Base-by-base conservation (phyloP, 1,140 invertebrate genomes). In the Ladona fulva region DNA sequence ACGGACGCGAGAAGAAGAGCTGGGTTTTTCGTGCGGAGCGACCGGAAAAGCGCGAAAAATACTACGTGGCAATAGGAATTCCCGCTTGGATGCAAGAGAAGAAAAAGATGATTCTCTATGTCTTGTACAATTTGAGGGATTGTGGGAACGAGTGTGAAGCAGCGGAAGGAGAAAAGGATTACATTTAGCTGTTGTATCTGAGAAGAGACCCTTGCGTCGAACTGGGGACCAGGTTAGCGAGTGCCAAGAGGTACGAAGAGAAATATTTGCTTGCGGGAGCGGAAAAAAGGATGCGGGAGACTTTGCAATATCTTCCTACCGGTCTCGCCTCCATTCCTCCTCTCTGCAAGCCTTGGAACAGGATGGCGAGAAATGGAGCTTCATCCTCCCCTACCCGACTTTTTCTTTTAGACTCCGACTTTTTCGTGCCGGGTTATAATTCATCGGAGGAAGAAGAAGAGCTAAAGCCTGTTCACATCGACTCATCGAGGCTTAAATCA, bases 371-470 rank as follows among this genome's bases (percentile, higher is more conserved):
- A 37, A 37, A 37, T 37, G 29, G 29, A 37, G 29, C 29, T 37
- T 37, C 29, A 37, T 37, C 52, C 52, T 66, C 52, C 52, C 52
- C 10, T 19, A 10, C 44, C 52, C 52, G 52, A 19, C 52, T 66
- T 22, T 66, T 19, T 66, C 52, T 22, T 66, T 19, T 66, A 3
- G 14, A 66, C 52, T 19, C 3, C 3, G 52, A 22, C 52, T 66
- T 66, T 22, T 66, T 66, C 52, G 52, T 66, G 12, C 14, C n/a
- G 52, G 52, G 52, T 19, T 22, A 66, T 66, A 66, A 66, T 66
- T 66, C 52, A 66, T 66, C 52, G 52, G n/a, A 66, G n/a, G n/a
- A n/a, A n/a, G 29, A 66, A 22, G 52, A 66, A 66, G 52, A 66
- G 16, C 14, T 19, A 66, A 16, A 19, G 52, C n/a, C 52, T 66